Conservation (phyloP, 2,797 vertebrate genomes). For the Dromococcyx pavoninus region DNA sequence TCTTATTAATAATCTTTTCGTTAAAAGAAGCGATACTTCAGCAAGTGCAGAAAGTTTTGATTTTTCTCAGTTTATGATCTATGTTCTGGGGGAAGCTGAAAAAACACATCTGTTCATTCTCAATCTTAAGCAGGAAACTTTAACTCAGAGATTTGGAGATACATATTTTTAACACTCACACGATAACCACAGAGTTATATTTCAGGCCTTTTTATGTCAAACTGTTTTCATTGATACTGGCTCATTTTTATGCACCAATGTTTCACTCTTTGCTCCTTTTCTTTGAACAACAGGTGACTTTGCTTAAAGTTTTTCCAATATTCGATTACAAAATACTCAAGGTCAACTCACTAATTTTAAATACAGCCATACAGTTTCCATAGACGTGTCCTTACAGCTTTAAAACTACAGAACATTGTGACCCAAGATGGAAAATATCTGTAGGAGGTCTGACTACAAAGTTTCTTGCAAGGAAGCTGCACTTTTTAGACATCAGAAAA, state of each 20-base stretch:
- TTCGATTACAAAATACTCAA: not conserved
- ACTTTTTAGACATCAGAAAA: not conserved
- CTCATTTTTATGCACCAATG: not conserved
- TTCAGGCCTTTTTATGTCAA: not conserved
- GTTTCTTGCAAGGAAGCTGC: not conserved
- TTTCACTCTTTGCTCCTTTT: not conserved
- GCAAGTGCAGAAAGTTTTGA: not conserved
- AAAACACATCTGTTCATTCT: not conserved
- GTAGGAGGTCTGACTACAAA: not conserved
- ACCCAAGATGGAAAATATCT: not conserved
- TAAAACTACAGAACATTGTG: not conserved
- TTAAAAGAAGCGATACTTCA: not conserved
- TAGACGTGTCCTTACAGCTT: not conserved
- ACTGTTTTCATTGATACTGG: not conserved
- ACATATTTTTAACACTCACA: not conserved
- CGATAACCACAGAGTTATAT: not conserved
- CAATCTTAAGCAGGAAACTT: not conserved
- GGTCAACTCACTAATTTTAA: not conserved
- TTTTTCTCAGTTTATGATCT: constrained; percentile 15
- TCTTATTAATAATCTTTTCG: not conserved
- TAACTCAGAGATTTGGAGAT: not conserved
- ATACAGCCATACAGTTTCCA: not conserved
- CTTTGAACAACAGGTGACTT: not conserved
- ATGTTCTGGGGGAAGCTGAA: not conserved
- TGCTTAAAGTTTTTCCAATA: not conserved